Conservation (phyloP, 2,888 invertebrate genomes). For the Anaspis maculata region DNA sequence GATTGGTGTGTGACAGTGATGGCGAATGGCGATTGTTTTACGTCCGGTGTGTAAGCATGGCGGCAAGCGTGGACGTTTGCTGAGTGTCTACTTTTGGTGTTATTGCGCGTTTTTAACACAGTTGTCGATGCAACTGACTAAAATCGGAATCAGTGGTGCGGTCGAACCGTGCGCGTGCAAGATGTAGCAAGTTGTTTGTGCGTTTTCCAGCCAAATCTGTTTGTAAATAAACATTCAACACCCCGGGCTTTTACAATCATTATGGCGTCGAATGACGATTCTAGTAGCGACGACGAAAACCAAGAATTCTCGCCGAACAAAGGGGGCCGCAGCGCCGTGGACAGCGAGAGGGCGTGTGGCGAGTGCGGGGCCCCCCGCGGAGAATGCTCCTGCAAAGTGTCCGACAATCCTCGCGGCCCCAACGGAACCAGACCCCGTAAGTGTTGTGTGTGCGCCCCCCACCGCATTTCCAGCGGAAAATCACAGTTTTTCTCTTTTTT, state of each 20-base stretch:
- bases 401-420: too few relatives aligned
- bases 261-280: conserved; percentile 35
- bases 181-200: too few relatives aligned
- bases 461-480: too few relatives aligned
- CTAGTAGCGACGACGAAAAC: conserved; percentile 30
- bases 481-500: conserved; percentile 1
- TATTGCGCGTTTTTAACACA: conserved; percentile 19
- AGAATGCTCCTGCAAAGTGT: conserved; percentile 23
- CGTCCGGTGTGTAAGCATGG: conserved; percentile 32
- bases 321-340: background rate
- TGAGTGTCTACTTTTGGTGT: conserved; percentile 19
- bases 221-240: conserved; percentile 15
- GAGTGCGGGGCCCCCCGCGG: conserved; percentile 3
- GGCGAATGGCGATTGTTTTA: conserved; percentile 12
- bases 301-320: conserved; percentile 20
- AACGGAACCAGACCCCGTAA: conserved; percentile 7
- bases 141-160: too few relatives aligned
- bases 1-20: conserved; percentile 6
- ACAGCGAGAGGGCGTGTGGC: conserved; percentile 4
- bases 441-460: too few relatives aligned
- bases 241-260: conserved; percentile 23
- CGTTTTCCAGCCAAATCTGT: too few relatives aligned
- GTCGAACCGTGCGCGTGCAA: too few relatives aligned
- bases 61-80: conserved; percentile 29
- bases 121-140: too few relatives aligned